A percentile compares a stretch with the other conserved stretches of the same genome.
phyloP scores from a whole-genome alignment of 64 coral and sea anemone species.

The Stichodactyla mertensii region DNA sequence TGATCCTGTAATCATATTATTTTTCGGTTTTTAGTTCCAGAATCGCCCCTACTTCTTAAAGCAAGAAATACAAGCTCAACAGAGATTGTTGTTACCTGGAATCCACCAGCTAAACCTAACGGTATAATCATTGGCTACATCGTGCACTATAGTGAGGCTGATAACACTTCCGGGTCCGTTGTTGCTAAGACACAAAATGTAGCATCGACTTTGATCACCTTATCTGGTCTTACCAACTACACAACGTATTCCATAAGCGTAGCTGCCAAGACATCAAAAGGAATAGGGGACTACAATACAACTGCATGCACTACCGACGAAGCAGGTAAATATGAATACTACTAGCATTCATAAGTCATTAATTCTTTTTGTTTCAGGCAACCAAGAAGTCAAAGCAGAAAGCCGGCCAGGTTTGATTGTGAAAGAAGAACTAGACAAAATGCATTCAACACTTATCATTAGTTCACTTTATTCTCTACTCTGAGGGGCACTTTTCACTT shows the following conservation, averaged over 20 bases:
- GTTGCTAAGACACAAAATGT: neutral
- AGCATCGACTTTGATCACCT: neutral
- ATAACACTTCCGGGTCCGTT: neutral
- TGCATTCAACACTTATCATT: too few relatives aligned
- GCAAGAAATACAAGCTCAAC: slow-evolving; percentile 24
- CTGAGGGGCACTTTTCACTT: too few relatives aligned
- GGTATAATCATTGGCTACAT: slow-evolving; percentile 35
- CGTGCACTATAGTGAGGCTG: neutral
- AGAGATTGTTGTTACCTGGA: slow-evolving; percentile 24
- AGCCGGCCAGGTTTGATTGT: too few relatives aligned
- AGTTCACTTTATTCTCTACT: too few relatives aligned
- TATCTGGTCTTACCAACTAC: slow-evolving; percentile 14
- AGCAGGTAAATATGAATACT: slow-evolving; percentile 5
- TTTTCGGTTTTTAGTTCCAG: slow-evolving; percentile 7
- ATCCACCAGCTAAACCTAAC: neutral
- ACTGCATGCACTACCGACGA: slow-evolving; percentile 24
- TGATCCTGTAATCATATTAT: neutral
- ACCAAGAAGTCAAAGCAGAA: too few relatives aligned
- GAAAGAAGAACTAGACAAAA: too few relatives aligned
- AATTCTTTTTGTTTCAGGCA: too few relatives aligned
- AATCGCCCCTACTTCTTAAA: neutral
- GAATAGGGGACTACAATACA: neutral
- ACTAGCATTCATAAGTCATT: too few relatives aligned
- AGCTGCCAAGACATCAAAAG: slow-evolving; percentile 23
- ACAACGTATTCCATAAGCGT: slow-evolving; percentile 33